Evolutionary conservation across 2,113 vertebrate genomes (phyloP), one percentile per base, ranked within the genome.

Genomic region (Cephalopholis sonnerati): DNA sequence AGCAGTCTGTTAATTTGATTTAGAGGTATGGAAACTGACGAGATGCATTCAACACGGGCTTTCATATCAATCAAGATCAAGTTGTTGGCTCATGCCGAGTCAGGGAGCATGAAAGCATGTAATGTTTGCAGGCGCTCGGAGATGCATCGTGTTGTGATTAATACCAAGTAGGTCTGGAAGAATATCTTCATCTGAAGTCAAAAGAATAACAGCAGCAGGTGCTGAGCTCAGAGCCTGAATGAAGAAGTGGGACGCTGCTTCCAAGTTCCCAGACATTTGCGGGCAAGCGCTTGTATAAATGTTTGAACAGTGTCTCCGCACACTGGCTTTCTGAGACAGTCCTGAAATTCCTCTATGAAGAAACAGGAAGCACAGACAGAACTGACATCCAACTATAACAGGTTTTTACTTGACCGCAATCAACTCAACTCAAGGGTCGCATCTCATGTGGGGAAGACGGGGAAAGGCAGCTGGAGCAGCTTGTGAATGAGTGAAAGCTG

Each of bases 251-350:
- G 69, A 64, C 22, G 48, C 48, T 29, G 73, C 73, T 65, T 82
- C 48, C 32, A 57, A 29, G 50, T 78, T 90, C 74, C 36, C 66
- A 82, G 68, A 81, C 75, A 78, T 86, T 74, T 39, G 44, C 77
- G 84, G 58, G 81, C 65, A 25, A 63, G 75, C 10, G 9, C 77
- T 74, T 84, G 80, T 79, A 88, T 91, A 87, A 92, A 93, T 91
- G 87, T 93, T 93, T 93, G 77, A 91, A 91, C 84, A 90, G 89
- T 70, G 54, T 64, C 71, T 86, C 57, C 27, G 83, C 73, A 82
- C 51, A 85, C 50, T 67, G 87, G 32, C 58, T 74, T 77, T 78
- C 79, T 20, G 61, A 77, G 73, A 48, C 55, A 0, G 63, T 53
- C 62, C 61, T 81, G 54, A 76, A 84, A 92, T 81, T 79, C 74